These are phyloP conservation scores for Creontiades dilutus DNA, from an alignment of 2,888 invertebrate genomes.

Conservation along the genomic window DNA sequence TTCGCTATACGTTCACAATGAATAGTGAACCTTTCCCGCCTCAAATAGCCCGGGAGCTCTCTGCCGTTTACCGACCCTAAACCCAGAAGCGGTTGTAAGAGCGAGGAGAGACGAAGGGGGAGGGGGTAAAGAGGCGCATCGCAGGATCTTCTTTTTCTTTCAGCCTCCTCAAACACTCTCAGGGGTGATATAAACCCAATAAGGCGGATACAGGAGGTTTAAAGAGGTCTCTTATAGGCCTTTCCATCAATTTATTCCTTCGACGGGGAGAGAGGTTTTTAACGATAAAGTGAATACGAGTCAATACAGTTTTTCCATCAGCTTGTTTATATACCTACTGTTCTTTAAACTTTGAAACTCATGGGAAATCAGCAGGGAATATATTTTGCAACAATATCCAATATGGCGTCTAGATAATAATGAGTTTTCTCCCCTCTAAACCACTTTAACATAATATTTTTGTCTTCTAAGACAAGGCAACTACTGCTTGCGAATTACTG, in stretches of 20 bases:
- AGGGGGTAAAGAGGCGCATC: background rate
- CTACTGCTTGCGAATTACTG: too few species aligned
- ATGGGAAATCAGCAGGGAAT: too few species aligned
- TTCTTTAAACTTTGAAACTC: background rate
- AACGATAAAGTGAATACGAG: constrained; percentile 43
- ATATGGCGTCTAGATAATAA: too few species aligned
- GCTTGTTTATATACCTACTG: background rate
- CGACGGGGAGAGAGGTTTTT: constrained; percentile 4
- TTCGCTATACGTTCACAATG: constrained; percentile 6
- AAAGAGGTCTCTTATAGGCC: constrained; percentile 47
- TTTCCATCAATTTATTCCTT: constrained; percentile 41
- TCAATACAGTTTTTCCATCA: constrained; percentile 30
- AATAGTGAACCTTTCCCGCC: constrained; percentile 47
- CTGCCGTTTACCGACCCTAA: constrained; percentile 34
- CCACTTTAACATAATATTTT: too few species aligned
- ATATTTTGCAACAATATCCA: too few species aligned
- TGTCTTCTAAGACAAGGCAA: too few species aligned
- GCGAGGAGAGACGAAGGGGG: too few species aligned
- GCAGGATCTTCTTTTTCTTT: constrained; percentile 4
- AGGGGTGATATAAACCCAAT: constrained; percentile 53
- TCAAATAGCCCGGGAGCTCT: constrained; percentile 31
- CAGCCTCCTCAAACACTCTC: constrained; percentile 23
- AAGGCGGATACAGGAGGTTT: constrained; percentile 44
- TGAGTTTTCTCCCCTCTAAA: too few species aligned
- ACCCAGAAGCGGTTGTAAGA: background rate